Evolutionary conservation across 2,888 invertebrate species (phyloP).

Genomic region (Eupithecia exiguata): DNA sequence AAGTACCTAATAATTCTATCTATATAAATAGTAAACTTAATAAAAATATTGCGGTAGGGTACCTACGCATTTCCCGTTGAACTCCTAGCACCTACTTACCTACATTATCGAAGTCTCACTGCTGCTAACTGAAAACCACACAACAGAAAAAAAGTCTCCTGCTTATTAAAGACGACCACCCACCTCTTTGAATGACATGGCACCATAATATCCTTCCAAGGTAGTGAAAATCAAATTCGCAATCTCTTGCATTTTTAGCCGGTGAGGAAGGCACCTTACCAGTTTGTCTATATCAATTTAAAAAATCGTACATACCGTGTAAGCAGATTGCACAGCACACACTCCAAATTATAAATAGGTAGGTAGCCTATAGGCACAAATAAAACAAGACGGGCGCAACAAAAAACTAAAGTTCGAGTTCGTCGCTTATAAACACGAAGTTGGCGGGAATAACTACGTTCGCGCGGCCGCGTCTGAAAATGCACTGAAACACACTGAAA

Average conservation of each 20-base stretch:
- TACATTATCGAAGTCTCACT: neutral
- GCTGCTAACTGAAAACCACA: neutral
- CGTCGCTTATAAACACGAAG: constrained; percentile 28
- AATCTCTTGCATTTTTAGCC: neutral
- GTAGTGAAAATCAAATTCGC: neutral
- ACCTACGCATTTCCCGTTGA: neutral
- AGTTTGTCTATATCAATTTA: neutral
- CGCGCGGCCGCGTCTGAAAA: constrained; percentile 33
- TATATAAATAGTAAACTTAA: no score
- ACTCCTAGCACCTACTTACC: no score
- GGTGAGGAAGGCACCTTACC: neutral
- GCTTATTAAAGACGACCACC: constrained; percentile 9
- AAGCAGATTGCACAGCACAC: constrained; percentile 1
- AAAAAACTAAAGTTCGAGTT: constrained; percentile 17
- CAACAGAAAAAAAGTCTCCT: neutral
- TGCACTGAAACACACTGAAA: constrained; percentile 29
- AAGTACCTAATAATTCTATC: no score
- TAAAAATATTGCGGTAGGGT: neutral
- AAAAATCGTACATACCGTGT: constrained; percentile 6
- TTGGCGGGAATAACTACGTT: constrained; percentile 31
- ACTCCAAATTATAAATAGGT: constrained; percentile 6
- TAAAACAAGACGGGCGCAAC: neutral
- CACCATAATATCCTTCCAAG: neutral
- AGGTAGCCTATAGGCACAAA: neutral
- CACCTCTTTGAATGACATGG: neutral